Percentiles rank a stretch among this genome's conserved stretches.
phyloP scores from a whole-genome alignment of 2,113 vertebrate species.

The Zosterops hypoxanthus region DNA sequence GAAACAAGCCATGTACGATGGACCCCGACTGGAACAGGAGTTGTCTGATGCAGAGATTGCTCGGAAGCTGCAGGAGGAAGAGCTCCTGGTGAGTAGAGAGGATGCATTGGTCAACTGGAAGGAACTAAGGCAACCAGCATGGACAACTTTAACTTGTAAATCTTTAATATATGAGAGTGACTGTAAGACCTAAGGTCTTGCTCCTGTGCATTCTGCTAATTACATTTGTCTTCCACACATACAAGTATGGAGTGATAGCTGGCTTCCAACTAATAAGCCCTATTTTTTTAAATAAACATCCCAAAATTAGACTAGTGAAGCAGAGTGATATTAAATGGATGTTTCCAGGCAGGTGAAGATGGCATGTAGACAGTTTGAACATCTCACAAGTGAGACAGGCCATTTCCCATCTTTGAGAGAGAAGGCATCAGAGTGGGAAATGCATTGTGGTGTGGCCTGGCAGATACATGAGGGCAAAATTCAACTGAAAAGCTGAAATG shows the following conservation, averaged over 20 bases:
- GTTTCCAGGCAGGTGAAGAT: background rate
- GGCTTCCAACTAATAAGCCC: background rate
- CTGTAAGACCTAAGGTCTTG: background rate
- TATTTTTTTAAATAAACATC: background rate
- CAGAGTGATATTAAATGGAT: background rate
- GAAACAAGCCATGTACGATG: slow-evolving; percentile 74
- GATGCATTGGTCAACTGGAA: background rate
- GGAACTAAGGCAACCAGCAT: background rate
- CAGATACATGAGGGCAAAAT: background rate
- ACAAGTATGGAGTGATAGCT: background rate
- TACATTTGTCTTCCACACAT: background rate
- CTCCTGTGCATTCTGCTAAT: background rate
- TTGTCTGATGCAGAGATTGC: slow-evolving; percentile 91
- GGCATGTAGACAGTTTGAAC: background rate
- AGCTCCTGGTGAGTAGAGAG: slow-evolving; percentile 82
- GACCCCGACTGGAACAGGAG: slow-evolving; percentile 80
- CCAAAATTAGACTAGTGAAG: background rate
- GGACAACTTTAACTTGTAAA: background rate
- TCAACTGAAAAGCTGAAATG: background rate
- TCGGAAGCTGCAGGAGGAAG: slow-evolving; percentile 89
- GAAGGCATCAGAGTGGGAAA: background rate
- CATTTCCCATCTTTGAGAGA: background rate
- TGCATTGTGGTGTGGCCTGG: background rate
- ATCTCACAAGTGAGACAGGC: background rate
- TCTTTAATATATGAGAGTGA: background rate